Conservation (phyloP, 2,888 invertebrate genomes). For the Lochmaea crataegi region DNA sequence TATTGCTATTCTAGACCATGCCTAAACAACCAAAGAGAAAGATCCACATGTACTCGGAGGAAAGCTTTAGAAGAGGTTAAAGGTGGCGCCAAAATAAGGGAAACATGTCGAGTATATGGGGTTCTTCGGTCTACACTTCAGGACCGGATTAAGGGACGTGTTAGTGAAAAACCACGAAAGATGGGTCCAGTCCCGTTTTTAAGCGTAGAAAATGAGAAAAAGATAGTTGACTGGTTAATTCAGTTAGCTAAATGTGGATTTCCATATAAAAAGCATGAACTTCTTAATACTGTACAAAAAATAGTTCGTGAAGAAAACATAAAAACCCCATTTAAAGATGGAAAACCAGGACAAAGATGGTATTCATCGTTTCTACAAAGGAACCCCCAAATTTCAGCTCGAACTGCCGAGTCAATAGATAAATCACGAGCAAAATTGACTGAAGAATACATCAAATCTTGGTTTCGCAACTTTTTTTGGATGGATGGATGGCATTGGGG, state of each 20-base stretch:
- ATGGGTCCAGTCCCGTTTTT: constrained; percentile 29
- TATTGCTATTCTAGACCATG: too few species aligned
- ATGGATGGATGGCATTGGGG: neutral
- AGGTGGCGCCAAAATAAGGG: constrained; percentile 30
- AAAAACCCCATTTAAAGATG: too few species aligned
- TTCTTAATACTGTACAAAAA: constrained; percentile 25
- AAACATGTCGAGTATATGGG: constrained; percentile 32
- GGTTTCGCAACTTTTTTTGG: constrained; percentile 6
- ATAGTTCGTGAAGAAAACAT: constrained; percentile 12
- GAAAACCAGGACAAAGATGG: too few species aligned
- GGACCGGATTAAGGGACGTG: constrained; percentile 24
- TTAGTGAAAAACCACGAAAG: constrained; percentile 19
- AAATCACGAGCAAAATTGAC: too few species aligned
- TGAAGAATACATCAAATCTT: constrained; percentile 5
- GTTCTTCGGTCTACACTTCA: constrained; percentile 38
- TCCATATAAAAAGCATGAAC: constrained; percentile 21
- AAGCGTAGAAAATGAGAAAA: constrained; percentile 22
- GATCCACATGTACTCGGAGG: too few species aligned
- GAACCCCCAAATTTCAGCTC: too few species aligned
- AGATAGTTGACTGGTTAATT: constrained; percentile 15
- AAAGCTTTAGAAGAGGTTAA: too few species aligned
- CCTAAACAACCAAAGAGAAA: too few species aligned
- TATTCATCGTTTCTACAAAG: too few species aligned
- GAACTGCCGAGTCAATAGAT: too few species aligned
- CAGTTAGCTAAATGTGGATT: constrained; percentile 19